phyloP scores from a whole-genome alignment of 2,888 invertebrate genomes.

The Aporophyla lueneburgensis region DNA sequence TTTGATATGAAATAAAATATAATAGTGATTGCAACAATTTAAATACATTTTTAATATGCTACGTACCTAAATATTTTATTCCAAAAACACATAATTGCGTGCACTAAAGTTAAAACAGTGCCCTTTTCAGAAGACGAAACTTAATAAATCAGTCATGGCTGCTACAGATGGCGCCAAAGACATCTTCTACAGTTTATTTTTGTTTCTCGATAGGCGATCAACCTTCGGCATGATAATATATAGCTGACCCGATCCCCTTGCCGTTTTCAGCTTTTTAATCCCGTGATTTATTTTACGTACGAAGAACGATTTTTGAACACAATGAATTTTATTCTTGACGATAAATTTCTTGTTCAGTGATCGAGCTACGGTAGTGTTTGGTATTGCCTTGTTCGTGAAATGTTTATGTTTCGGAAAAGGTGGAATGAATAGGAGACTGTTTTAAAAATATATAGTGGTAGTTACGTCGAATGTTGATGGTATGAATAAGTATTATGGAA shows the following conservation, averaged over 20 bases:
- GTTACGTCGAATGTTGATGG: neutral
- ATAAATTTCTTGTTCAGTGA: constrained; percentile 65
- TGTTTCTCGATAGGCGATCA: constrained; percentile 73
- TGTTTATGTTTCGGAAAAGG: constrained; percentile 14
- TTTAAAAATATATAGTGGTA: constrained; percentile 1
- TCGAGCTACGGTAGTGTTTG: constrained; percentile 15
- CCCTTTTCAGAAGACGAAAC: neutral
- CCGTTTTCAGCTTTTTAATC: constrained; percentile 81
- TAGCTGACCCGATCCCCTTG: constrained; percentile 76
- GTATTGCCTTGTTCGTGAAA: constrained; percentile 12
- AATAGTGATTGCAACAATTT: neutral
- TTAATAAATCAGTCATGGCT: constrained; percentile 48
- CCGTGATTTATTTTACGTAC: constrained; percentile 77
- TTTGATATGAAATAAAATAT: neutral
- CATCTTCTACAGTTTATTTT: constrained; percentile 69
- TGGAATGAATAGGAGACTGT: neutral
- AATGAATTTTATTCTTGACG: constrained; percentile 73
- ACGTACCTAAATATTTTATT: neutral
- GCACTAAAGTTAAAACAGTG: neutral
- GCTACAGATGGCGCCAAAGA: constrained; percentile 72
- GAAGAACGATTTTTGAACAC: constrained; percentile 78
- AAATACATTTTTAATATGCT: neutral
- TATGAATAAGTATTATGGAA: too few species aligned
- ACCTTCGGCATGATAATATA: constrained; percentile 77
- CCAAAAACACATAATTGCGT: neutral